A percentile compares a stretch with the other conserved stretches of the same genome.
Conservation (phyloP, 2,113 vertebrate species). For the Reinhardtius hippoglossoides region DNA sequence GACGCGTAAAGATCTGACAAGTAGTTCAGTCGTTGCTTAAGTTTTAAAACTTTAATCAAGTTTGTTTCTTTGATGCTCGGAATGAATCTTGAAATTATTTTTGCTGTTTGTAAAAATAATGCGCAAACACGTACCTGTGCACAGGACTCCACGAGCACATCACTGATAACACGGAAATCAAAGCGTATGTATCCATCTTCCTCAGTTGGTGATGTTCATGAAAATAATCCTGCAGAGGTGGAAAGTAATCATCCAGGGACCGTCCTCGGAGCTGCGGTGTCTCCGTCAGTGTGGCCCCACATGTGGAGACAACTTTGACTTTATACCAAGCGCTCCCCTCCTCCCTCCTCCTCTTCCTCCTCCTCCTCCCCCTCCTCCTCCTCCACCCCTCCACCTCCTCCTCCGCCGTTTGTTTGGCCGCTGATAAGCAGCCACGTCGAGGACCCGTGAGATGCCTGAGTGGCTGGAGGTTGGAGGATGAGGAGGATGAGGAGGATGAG, state of each 20-base stretch:
- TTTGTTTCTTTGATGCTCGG: background rate
- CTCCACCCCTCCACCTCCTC: constrained; percentile 15
- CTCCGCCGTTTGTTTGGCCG: constrained; percentile 88
- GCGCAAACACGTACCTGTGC: constrained; percentile 72
- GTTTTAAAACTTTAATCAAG: no score
- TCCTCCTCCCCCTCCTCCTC: background rate
- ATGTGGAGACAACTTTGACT: constrained; percentile 55
- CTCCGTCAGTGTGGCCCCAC: constrained; percentile 60
- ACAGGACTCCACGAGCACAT: constrained; percentile 68
- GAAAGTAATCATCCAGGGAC: background rate
- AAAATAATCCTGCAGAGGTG: constrained; percentile 56
- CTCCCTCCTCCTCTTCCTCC: background rate
- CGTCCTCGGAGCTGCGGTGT: constrained; percentile 1
- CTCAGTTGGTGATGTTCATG: background rate
- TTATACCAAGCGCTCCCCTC: constrained; percentile 68
- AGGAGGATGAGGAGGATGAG: no score
- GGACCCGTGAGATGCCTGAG: background rate
- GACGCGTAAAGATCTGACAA: no score
- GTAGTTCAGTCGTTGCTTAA: no score
- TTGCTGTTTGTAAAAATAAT: background rate
- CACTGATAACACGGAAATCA: constrained; percentile 85
- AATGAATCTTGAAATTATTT: background rate
- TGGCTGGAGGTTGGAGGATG: background rate
- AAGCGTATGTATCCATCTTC: constrained; percentile 86
- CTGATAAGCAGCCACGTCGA: constrained; percentile 81